A percentile compares a stretch with the other conserved stretches of the same genome.
phyloP scores from a whole-genome alignment of 2,797 vertebrate species.

The Tokudaia tokunoshimensis region DNA sequence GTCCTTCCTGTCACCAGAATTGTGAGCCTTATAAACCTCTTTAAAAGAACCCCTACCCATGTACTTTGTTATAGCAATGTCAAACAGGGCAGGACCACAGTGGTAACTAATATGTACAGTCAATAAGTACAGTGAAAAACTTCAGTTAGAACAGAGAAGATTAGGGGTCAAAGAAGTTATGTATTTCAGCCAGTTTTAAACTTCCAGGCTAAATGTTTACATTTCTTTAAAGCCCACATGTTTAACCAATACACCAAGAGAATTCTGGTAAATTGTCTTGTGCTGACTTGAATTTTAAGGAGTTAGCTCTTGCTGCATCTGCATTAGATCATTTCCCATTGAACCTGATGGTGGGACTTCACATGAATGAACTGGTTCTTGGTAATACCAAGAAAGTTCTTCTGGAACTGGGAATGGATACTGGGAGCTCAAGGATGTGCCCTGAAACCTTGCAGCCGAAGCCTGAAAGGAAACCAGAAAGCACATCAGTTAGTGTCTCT shows the following conservation, averaged over 20 bases:
- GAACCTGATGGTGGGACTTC: neutral
- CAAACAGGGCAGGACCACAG: neutral
- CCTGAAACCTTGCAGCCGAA: neutral
- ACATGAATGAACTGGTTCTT: neutral
- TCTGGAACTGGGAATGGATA: slow-evolving; percentile 7
- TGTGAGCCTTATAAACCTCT: neutral
- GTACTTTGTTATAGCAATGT: neutral
- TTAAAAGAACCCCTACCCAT: neutral
- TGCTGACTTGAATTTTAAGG: slow-evolving; percentile 14
- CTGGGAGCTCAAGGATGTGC: neutral
- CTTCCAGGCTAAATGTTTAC: neutral
- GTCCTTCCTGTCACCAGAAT: neutral
- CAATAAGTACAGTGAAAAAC: neutral
- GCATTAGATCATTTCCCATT: neutral
- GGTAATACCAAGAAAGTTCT: neutral
- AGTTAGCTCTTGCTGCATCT: neutral
- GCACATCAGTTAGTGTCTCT: neutral
- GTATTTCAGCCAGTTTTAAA: neutral
- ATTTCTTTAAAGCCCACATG: neutral
- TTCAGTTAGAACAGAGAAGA: slow-evolving; percentile 27
- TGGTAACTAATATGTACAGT: neutral
- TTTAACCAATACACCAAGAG: neutral
- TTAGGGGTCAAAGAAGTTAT: slow-evolving; percentile 3
- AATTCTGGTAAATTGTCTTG: slow-evolving; percentile 8
- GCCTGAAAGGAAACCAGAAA: neutral